Percentiles rank a stretch among this genome's conserved stretches.
Conservation (phyloP, 2,113 vertebrate species). For the Leuciscus idus region DNA sequence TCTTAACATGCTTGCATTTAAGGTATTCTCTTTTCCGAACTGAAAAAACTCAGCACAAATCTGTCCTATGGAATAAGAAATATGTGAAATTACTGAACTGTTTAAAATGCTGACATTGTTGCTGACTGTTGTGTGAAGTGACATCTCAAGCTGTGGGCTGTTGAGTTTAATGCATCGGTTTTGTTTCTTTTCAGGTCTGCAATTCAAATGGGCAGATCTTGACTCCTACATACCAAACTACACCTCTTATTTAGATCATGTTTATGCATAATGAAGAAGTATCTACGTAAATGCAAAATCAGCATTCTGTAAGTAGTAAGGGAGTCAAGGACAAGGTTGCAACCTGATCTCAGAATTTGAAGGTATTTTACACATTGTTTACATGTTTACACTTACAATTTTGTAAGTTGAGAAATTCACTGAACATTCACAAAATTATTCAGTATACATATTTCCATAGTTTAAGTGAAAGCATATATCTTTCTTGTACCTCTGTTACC, state of each 20-base stretch:
- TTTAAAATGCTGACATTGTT: not conserved
- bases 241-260: constrained; percentile 7
- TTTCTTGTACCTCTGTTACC: not conserved
- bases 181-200: not conserved
- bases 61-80: not conserved
- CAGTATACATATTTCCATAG: not conserved
- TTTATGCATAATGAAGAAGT: constrained; percentile 14
- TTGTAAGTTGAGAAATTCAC: not conserved
- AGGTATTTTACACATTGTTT: not conserved
- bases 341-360: not conserved
- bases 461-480: not conserved
- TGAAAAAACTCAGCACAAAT: not conserved
- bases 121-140: not conserved
- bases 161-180: not conserved
- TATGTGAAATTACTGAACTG: not conserved
- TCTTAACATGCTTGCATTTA: constrained; percentile 12
- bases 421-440: not conserved
- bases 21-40: not conserved
- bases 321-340: not conserved
- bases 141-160: not conserved
- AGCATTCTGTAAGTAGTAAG: not conserved
- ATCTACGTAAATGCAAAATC: not conserved
- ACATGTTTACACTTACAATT: not conserved
- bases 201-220: not conserved
- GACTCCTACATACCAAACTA: not conserved